phyloP scores from a whole-genome alignment of 2,113 vertebrate species.

The Asarcornis scutulata region DNA sequence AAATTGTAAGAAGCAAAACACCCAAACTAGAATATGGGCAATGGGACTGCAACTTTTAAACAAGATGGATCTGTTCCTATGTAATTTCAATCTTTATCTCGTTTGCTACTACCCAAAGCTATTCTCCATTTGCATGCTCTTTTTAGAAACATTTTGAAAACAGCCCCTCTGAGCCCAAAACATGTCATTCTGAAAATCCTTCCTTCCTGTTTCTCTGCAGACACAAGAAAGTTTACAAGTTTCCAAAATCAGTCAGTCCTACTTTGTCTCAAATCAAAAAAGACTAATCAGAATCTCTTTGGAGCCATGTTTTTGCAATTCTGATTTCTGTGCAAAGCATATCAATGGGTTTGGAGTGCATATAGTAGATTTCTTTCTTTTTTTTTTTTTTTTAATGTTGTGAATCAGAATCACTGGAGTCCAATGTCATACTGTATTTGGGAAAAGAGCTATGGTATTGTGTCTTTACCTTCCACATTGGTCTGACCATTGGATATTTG shows the following conservation, averaged over 20 bases:
- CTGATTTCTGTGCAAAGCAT: neutral
- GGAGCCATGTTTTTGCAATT: neutral
- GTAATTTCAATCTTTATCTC: neutral
- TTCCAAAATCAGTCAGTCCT: neutral
- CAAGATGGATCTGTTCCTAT: neutral
- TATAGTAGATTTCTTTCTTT: neutral
- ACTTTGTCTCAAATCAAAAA: neutral
- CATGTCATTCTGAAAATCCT: neutral
- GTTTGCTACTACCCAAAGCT: neutral
- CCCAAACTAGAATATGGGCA: neutral
- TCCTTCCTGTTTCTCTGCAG: neutral
- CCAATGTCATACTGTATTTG: neutral
- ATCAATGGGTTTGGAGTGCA: neutral
- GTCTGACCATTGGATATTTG: neutral
- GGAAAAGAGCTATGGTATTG: neutral
- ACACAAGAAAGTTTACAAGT: neutral
- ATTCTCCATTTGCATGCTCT: neutral
- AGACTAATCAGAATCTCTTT: neutral
- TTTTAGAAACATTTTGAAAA: neutral
- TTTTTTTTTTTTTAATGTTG: neutral
- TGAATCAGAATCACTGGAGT: neutral
- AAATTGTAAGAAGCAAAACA: constrained; percentile 15
- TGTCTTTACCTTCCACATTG: neutral
- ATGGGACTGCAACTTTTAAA: neutral
- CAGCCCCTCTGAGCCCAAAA: neutral